phyloP scores from a whole-genome alignment of 2,888 invertebrate genomes.

The Eupithecia centaureata region DNA sequence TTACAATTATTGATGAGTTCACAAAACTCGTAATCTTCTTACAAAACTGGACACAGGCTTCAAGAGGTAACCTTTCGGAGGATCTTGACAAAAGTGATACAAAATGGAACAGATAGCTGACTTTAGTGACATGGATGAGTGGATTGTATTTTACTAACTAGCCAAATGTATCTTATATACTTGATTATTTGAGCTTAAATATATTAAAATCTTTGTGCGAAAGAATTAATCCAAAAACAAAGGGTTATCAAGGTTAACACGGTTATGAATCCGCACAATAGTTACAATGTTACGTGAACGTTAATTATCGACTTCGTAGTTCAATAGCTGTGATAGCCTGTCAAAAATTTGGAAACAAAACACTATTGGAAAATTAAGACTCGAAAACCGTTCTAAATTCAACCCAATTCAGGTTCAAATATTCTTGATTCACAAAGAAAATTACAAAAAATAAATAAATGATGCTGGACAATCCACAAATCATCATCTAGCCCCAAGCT shows the following conservation, averaged over 20 bases:
- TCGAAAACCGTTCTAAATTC: not conserved
- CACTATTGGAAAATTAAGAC: not conserved
- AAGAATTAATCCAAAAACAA: not conserved
- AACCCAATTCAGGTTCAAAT: not conserved
- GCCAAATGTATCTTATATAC: not conserved
- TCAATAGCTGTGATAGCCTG: not conserved
- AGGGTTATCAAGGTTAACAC: not conserved
- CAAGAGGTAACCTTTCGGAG: slow-evolving; percentile 47
- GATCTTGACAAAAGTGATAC: slow-evolving; percentile 32
- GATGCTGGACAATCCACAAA: no score
- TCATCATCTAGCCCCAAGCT: no score
- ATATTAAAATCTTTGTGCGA: not conserved
- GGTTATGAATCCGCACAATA: not conserved
- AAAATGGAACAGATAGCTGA: slow-evolving; percentile 35
- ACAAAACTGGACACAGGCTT: slow-evolving; percentile 56
- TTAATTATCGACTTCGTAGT: not conserved
- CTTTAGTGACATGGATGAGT: slow-evolving; percentile 26
- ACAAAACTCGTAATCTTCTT: slow-evolving; percentile 67
- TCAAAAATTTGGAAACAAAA: not conserved
- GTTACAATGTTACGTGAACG: not conserved
- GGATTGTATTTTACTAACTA: not conserved
- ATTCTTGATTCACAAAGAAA: no score
- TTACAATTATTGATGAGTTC: slow-evolving; percentile 66
- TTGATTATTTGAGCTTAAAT: not conserved
- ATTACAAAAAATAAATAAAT: no score